Percentiles rank a stretch among this genome's conserved stretches.
Conservation (phyloP, 2,113 vertebrate genomes). For the Stercorarius parasiticus region DNA sequence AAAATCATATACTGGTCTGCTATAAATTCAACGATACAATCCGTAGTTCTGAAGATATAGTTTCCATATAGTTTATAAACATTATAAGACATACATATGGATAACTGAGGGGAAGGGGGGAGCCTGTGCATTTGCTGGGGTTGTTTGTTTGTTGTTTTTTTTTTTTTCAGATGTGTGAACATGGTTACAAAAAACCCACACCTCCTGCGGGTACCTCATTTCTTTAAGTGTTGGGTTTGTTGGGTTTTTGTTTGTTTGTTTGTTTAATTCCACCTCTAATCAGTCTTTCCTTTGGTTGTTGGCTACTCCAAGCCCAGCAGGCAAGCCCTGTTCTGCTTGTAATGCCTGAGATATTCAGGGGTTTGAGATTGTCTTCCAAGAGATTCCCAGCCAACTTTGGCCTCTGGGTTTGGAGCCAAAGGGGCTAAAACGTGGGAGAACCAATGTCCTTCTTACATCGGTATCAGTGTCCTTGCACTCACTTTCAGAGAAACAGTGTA, state of each 20-base stretch:
- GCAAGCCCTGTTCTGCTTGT: conserved; percentile 71
- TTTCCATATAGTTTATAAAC: conserved; percentile 91
- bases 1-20: conserved; percentile 63
- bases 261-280: conserved; percentile 59
- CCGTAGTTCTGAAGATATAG: conserved; percentile 89
- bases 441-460: neutral
- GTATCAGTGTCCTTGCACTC: conserved; percentile 50
- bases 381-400: conserved; percentile 55
- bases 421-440: conserved; percentile 49
- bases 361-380: conserved; percentile 65
- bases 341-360: conserved; percentile 77
- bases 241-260: neutral
- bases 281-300: conserved; percentile 78
- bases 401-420: conserved; percentile 59
- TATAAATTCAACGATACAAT: conserved; percentile 74
- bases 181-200: conserved; percentile 73
- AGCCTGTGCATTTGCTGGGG: conserved; percentile 66
- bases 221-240: conserved; percentile 35
- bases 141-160: neutral
- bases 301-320: conserved; percentile 72
- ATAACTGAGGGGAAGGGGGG: conserved; percentile 47
- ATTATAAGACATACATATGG: conserved; percentile 75
- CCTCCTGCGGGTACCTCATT: conserved; percentile 65
- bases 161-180: conserved; percentile 64
- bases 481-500: conserved; percentile 53